These are phyloP conservation scores for Trichonephila clavipes DNA, from an alignment of 1,140 invertebrate species.

Conservation along the genomic window DNA sequence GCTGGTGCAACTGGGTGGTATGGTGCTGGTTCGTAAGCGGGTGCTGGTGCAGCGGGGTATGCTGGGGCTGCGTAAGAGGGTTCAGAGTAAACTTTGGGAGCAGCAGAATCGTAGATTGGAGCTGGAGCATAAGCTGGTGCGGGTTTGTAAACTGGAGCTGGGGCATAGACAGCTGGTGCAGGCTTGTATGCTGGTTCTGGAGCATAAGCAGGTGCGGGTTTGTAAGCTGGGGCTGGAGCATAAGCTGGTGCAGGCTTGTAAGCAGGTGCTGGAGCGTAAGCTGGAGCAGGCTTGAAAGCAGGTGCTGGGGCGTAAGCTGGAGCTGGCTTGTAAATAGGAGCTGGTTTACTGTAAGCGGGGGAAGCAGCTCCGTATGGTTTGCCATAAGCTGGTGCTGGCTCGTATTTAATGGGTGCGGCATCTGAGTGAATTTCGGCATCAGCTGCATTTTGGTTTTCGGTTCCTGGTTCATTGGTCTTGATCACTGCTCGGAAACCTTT, in stretches of 20 bases:
- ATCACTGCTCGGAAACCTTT: slow-evolving; percentile 74
- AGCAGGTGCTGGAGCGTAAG: slow-evolving; percentile 43
- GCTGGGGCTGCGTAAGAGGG: background rate
- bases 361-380: slow-evolving; percentile 51
- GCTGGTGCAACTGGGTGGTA: background rate
- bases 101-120: slow-evolving; percentile 23
- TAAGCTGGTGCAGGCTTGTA: slow-evolving; percentile 56
- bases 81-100: slow-evolving; percentile 3
- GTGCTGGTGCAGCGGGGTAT: background rate
- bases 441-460: slow-evolving; percentile 75
- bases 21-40: background rate
- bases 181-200: slow-evolving; percentile 54
- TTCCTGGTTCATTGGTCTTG: slow-evolving; percentile 77
- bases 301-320: slow-evolving; percentile 48
- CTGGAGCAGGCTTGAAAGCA: slow-evolving; percentile 38
- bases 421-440: slow-evolving; percentile 71
- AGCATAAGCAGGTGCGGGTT: slow-evolving; percentile 36
- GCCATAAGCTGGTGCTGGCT: slow-evolving; percentile 39
- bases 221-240: slow-evolving; percentile 41
- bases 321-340: slow-evolving; percentile 27
- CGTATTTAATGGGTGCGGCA: slow-evolving; percentile 66
- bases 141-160: slow-evolving; percentile 45
- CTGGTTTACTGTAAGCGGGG: slow-evolving; percentile 53
- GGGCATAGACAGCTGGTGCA: slow-evolving; percentile 46
- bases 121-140: slow-evolving; percentile 18